These are phyloP conservation scores for Argyra leucocephala DNA, from an alignment of 2,888 invertebrate genomes.

Conservation along the genomic window DNA sequence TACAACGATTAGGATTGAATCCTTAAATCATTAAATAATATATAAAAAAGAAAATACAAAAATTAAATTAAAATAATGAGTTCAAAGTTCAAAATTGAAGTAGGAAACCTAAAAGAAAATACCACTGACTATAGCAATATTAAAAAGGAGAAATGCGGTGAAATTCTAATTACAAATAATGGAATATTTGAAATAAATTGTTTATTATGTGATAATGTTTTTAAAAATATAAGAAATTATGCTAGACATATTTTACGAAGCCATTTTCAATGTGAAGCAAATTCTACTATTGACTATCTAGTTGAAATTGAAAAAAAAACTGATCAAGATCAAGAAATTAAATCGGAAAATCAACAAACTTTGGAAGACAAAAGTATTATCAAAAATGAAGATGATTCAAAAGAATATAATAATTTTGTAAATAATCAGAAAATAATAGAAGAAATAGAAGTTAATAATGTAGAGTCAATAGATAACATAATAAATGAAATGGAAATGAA, in stretches of 20 bases:
- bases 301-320: no score
- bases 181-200: background rate
- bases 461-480: no score
- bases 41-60: no score
- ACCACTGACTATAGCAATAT: background rate
- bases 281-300: background rate
- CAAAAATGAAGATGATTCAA: background rate
- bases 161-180: background rate
- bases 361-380: background rate
- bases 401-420: background rate
- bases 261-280: background rate
- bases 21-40: no score
- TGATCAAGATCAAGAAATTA: background rate
- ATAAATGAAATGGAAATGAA: background rate
- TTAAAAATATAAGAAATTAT: background rate
- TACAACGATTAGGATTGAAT: no score
- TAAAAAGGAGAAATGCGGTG: background rate
- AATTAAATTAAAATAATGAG: no score
- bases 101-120: no score
- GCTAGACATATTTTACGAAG: background rate
- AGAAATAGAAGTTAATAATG: background rate
- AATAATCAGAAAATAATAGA: background rate
- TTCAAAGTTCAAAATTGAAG: no score
- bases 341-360: background rate
- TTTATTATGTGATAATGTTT: background rate